phyloP scores from a whole-genome alignment of 1,140 invertebrate genomes.

The Intoshia linei region DNA sequence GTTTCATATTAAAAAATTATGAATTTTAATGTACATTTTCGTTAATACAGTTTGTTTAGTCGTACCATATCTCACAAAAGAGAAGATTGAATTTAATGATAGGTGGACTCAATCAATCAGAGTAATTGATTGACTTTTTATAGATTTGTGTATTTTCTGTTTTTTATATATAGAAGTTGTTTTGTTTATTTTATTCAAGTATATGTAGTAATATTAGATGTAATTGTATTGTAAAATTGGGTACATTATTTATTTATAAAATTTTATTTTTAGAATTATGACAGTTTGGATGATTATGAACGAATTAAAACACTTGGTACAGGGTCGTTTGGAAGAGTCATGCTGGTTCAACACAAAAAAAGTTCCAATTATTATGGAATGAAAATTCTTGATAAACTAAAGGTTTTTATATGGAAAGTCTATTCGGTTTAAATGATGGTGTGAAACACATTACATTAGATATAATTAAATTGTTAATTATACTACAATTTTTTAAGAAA shows the following conservation, averaged over 20 bases:
- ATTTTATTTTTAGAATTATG: constrained; percentile 36
- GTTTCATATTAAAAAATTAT: too few relatives aligned
- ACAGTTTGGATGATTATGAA: constrained; percentile 77
- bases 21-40: too few relatives aligned
- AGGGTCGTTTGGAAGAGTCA: constrained; percentile 92
- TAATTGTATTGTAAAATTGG: too few relatives aligned
- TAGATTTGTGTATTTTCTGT: too few relatives aligned
- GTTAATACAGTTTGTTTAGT: too few relatives aligned
- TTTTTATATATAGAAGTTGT: too few relatives aligned
- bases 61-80: too few relatives aligned
- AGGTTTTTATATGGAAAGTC: constrained; percentile 26
- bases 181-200: too few relatives aligned
- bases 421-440: neutral
- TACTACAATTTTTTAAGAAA: neutral
- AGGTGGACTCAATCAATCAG: too few relatives aligned
- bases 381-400: constrained; percentile 97
- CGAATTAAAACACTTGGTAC: constrained; percentile 92
- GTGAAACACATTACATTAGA: neutral
- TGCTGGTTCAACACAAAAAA: constrained; percentile 93
- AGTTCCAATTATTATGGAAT: constrained; percentile 85
- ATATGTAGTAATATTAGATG: too few relatives aligned
- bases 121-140: too few relatives aligned
- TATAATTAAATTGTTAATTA: neutral
- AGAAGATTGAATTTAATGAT: too few relatives aligned
- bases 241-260: neutral